phyloP scores from a whole-genome alignment of 2,888 invertebrate species.

The Pimpla rufipes region DNA sequence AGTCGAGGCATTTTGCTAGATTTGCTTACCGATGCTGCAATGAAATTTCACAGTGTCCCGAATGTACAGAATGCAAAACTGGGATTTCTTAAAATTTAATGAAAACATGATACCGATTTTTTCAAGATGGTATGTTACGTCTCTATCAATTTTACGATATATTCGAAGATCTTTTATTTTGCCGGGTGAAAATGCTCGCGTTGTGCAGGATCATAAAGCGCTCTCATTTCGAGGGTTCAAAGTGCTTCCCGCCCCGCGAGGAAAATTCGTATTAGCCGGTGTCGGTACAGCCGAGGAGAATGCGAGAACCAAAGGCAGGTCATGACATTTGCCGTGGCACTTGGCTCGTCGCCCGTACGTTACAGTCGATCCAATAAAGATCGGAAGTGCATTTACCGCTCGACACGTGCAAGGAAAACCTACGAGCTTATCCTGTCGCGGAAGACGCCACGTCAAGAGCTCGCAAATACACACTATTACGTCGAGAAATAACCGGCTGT shows the following conservation, averaged over 20 bases:
- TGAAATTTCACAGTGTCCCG: too few species aligned
- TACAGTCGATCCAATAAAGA: conserved; percentile 61
- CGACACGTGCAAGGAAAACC: conserved; percentile 57
- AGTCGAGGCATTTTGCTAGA: too few species aligned
- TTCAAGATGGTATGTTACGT: too few species aligned
- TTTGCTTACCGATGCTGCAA: too few species aligned
- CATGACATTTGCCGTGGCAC: conserved; percentile 61
- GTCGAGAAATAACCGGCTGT: conserved; percentile 15
- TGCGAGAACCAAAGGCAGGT: conserved; percentile 43
- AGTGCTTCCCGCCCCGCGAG: background rate
- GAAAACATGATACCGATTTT: too few species aligned
- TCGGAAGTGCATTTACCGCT: conserved; percentile 56
- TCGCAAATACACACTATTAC: conserved; percentile 51
- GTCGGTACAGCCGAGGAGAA: conserved; percentile 51
- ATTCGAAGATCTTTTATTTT: too few species aligned
- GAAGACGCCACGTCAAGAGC: conserved; percentile 34
- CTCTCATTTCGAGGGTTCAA: background rate
- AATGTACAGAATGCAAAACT: too few species aligned
- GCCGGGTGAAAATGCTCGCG: background rate
- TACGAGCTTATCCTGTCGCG: conserved; percentile 34
- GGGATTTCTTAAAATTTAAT: too few species aligned
- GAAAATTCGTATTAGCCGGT: conserved; percentile 46
- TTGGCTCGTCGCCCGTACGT: conserved; percentile 58
- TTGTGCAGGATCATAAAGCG: background rate
- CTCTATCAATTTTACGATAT: too few species aligned